Evolutionary conservation across 2,113 vertebrate species (phyloP).

Genomic region (Tonatia bakeri): DNA sequence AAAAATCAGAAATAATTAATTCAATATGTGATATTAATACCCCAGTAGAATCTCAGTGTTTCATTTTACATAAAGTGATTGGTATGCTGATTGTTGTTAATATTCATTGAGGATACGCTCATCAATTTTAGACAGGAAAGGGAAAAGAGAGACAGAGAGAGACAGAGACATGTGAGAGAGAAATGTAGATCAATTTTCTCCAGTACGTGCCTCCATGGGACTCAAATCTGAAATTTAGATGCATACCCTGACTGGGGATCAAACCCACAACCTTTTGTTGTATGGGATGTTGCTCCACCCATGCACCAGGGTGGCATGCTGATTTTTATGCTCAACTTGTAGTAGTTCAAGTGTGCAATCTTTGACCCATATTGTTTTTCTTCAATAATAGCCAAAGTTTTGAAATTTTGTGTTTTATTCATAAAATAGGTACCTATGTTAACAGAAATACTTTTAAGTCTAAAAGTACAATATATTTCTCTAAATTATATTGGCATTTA

Average conservation of each 20-base stretch:
- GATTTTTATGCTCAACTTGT: slow-evolving; percentile 25
- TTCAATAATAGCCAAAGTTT: slow-evolving; percentile 24
- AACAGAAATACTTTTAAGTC: slow-evolving; percentile 12
- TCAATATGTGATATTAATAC: background rate
- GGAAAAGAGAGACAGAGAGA: too few relatives aligned
- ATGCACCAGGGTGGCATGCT: background rate
- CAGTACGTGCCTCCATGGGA: too few relatives aligned
- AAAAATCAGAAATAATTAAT: background rate
- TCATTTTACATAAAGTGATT: background rate
- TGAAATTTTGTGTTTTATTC: slow-evolving; percentile 42
- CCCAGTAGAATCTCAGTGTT: background rate
- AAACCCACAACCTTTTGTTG: too few relatives aligned
- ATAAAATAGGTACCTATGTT: slow-evolving; percentile 30
- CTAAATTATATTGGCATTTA: slow-evolving; percentile 67
- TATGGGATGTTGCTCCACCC: too few relatives aligned
- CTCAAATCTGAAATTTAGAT: too few relatives aligned
- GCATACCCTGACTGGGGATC: too few relatives aligned
- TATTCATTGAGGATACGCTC: too few relatives aligned
- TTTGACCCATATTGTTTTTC: slow-evolving; percentile 44
- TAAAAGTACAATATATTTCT: slow-evolving; percentile 53
- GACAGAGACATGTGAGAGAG: too few relatives aligned
- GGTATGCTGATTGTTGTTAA: background rate
- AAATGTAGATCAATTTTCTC: too few relatives aligned
- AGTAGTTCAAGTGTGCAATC: slow-evolving; percentile 56
- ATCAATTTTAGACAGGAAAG: too few relatives aligned